Percentiles rank a stretch among this genome's conserved stretches.
These are phyloP conservation scores for Sepiola atlantica DNA, from an alignment of 2,888 invertebrate genomes.

Conservation along the genomic window DNA sequence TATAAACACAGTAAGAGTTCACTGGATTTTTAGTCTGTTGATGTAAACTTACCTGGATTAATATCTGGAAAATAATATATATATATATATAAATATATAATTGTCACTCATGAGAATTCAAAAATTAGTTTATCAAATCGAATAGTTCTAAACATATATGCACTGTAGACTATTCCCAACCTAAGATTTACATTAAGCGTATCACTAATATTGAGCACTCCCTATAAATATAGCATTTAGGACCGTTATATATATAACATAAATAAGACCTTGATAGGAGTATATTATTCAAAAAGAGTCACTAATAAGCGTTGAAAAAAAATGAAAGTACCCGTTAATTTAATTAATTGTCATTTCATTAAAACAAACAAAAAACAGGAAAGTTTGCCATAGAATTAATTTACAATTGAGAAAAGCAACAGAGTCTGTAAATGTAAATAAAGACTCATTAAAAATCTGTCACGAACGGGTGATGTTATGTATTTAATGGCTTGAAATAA, in stretches of 20 bases:
- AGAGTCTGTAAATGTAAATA: background rate
- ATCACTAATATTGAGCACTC: background rate
- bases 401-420: background rate
- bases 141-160: background rate
- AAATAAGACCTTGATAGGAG: background rate
- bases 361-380: background rate
- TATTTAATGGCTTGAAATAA: too few species aligned
- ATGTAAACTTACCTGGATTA: too few species aligned
- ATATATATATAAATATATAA: too few species aligned
- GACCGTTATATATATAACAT: too few species aligned
- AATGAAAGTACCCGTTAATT: background rate
- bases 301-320: background rate
- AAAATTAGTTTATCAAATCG: background rate
- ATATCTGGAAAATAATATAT: too few species aligned
- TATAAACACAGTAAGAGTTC: too few species aligned
- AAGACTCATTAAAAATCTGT: background rate
- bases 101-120: background rate
- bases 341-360: background rate
- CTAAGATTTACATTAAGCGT: background rate
- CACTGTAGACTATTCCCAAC: too few species aligned
- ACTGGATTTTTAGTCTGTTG: too few species aligned
- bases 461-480: background rate
- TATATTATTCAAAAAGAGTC: background rate
- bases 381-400: background rate
- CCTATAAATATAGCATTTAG: background rate